Base-by-base conservation (phyloP, 2,797 vertebrate genomes). In the Danio aesculapii region DNA sequence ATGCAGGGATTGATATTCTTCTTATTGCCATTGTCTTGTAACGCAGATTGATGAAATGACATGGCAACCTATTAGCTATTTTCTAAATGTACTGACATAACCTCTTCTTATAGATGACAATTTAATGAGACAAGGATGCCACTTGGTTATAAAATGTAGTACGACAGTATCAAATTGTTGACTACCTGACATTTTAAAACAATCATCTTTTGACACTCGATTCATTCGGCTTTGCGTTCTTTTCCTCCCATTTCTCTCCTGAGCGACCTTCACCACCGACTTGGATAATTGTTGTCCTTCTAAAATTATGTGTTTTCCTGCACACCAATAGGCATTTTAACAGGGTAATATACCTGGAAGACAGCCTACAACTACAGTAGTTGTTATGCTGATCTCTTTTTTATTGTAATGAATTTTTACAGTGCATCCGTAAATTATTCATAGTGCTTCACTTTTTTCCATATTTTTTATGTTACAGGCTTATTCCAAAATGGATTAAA, bases 1-100 rank as follows among this genome's bases (percentile, higher is more conserved):
- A 46, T 74, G 52, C 21, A 63, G 53, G 61, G 82, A 84, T 72
- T 75, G 58, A 80, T 80, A 68, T 66, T 77, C 70, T 76, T 86
- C 59, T 70, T 62, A 79, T 61, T 79, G 55, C 58, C 55, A 0
- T 64, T 62, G 77, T 80, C 41, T 74, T 72, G 69, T 41, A 63
- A 73, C 47, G 64, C 16, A 46, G 69, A 73, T 80, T 80, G 68
- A 72, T 73, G 47, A 80, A 47, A 68, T 80, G 69, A 79, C 19
- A 79, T 50, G 14, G 13, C 46, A 52, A 70, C 66, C 21, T 63
- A 72, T 41, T 69, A 79, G 47, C 67, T 44, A 62, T 71, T 64
- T 52, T 79, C 9, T 41, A 8, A 70, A 61, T 43, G 17, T 39
- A 53, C 19, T 39, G 64, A 77, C 61, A 39, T 63, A 71, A 63